phyloP scores from a whole-genome alignment of 2,113 vertebrate species.

The Corythaixoides concolor region DNA sequence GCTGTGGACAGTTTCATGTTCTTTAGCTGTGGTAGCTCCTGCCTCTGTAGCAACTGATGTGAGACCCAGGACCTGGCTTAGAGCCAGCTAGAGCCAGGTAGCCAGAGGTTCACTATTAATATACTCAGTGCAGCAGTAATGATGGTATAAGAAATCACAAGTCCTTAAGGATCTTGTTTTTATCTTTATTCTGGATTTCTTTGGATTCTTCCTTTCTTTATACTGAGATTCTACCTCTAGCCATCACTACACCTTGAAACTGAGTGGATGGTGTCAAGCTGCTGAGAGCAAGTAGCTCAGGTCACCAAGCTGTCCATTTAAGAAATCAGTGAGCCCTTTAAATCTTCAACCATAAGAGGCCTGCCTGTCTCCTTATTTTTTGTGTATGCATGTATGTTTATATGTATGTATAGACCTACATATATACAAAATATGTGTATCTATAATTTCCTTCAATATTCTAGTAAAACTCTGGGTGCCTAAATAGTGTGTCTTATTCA shows the following conservation, averaged over 20 bases:
- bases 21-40: not conserved
- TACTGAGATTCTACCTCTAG: not conserved
- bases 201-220: not conserved
- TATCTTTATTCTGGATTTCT: not conserved
- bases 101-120: not conserved
- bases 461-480: not conserved
- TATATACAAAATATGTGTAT: not conserved
- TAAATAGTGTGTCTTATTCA: not conserved
- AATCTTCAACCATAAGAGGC: not conserved
- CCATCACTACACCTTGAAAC: not conserved
- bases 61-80: not conserved
- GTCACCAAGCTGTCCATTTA: not conserved
- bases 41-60: not conserved
- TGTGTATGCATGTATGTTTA: not conserved
- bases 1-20: not conserved
- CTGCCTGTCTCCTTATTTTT: not conserved
- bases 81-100: not conserved
- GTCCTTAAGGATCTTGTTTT: not conserved
- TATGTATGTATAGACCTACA: not conserved
- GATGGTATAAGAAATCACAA: not conserved
- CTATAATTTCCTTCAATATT: not conserved
- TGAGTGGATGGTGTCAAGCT: not conserved
- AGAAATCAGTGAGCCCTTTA: not conserved
- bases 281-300: not conserved
- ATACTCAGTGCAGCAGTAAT: not conserved